Conservation (phyloP, 2,888 invertebrate species). For the Leptopilina drosophilae region DNA sequence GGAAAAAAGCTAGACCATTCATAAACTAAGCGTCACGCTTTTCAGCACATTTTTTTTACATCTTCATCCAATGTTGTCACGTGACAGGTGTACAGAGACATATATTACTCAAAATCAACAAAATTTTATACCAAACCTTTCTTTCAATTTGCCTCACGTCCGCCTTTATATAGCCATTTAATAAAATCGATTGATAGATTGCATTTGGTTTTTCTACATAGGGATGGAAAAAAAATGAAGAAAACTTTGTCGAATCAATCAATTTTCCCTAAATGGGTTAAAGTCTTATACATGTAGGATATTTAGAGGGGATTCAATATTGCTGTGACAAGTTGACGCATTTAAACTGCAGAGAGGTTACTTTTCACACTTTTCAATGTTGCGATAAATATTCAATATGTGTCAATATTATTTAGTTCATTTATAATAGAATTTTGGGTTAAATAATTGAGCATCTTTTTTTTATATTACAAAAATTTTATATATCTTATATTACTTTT, state of each 20-base stretch:
- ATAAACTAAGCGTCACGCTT: constrained; percentile 5
- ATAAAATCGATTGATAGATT: not conserved
- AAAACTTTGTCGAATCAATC: too few relatives aligned
- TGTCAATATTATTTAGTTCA: too few relatives aligned
- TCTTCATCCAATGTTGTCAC: not conserved
- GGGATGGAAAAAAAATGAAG: too few relatives aligned
- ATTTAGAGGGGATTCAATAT: too few relatives aligned
- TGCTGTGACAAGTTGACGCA: too few relatives aligned
- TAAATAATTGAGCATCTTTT: not conserved
- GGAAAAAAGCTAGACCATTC: not conserved
- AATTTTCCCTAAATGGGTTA: too few relatives aligned
- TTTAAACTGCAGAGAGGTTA: too few relatives aligned
- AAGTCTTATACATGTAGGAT: too few relatives aligned
- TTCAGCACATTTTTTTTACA: not conserved
- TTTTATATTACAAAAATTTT: not conserved
- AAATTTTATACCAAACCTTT: not conserved
- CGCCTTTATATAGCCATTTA: not conserved
- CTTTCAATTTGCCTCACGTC: not conserved
- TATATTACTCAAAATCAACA: not conserved
- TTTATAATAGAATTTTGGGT: too few relatives aligned
- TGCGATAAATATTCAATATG: too few relatives aligned
- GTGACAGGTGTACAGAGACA: not conserved
- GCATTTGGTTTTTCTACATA: not conserved
- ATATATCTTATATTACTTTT: too few relatives aligned
- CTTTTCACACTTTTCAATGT: too few relatives aligned